Evolutionary conservation across 2,888 invertebrate genomes (phyloP).

Genomic region (Platycheirus rosarum): DNA sequence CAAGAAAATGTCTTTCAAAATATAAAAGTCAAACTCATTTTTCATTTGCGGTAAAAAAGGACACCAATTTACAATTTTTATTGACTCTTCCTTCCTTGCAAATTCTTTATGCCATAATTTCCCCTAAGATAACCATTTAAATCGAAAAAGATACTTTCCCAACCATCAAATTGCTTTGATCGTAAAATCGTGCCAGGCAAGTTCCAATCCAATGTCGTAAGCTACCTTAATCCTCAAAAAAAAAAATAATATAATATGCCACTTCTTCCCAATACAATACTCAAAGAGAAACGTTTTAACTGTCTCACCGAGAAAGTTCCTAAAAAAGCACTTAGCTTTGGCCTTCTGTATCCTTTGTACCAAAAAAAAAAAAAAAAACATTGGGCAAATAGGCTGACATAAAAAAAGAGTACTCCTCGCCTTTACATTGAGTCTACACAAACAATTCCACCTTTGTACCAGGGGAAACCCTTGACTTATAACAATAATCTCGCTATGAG

Average conservation of each 20-base stretch:
- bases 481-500: slow-evolving; percentile 54
- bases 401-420: slow-evolving; percentile 15
- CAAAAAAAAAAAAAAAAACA: slow-evolving; percentile 9
- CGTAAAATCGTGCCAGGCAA: neutral
- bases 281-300: slow-evolving; percentile 41
- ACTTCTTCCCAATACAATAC: slow-evolving; percentile 16
- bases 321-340: slow-evolving; percentile 44
- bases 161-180: slow-evolving; percentile 23
- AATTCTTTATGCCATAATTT: too few relatives aligned
- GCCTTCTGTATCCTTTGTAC: slow-evolving; percentile 16
- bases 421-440: slow-evolving; percentile 31
- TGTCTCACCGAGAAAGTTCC: slow-evolving; percentile 34
- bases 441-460: slow-evolving; percentile 17
- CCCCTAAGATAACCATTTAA: neutral
- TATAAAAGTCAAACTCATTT: too few relatives aligned
- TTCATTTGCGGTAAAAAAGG: too few relatives aligned
- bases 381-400: slow-evolving; percentile 21
- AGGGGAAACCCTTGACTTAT: slow-evolving; percentile 39
- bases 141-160: slow-evolving; percentile 24
- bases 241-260: slow-evolving; percentile 21
- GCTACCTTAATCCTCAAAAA: slow-evolving; percentile 33
- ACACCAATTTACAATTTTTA: too few relatives aligned
- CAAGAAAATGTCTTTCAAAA: too few relatives aligned
- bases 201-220: slow-evolving; percentile 32
- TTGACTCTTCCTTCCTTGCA: too few relatives aligned